phyloP scores from a whole-genome alignment of 2,797 vertebrate species.

The Sphenopsis melanotis region DNA sequence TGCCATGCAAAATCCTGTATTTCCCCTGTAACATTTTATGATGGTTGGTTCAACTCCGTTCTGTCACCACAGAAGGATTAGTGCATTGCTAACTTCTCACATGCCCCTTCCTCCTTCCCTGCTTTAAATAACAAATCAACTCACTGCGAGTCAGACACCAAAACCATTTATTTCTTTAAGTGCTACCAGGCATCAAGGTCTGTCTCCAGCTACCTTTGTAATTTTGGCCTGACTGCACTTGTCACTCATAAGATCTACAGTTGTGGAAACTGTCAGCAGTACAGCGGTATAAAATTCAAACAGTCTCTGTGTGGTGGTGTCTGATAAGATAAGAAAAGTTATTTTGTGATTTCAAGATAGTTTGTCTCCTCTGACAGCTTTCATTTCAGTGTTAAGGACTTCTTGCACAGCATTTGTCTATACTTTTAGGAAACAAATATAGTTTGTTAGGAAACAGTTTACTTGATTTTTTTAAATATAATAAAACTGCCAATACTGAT shows the following conservation, averaged over 20 bases:
- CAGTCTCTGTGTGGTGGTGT: slow-evolving; percentile 1
- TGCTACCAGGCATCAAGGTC: not conserved
- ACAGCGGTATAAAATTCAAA: not conserved
- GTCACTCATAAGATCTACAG: not conserved
- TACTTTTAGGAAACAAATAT: not conserved
- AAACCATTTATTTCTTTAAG: not conserved
- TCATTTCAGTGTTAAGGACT: not conserved
- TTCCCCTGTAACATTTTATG: not conserved
- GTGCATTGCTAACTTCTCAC: not conserved
- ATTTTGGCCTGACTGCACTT: not conserved
- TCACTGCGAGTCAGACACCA: not conserved
- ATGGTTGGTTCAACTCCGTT: not conserved
- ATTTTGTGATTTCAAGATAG: slow-evolving; percentile 35
- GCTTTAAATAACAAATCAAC: not conserved
- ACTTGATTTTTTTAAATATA: not conserved
- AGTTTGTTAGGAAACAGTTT: not conserved
- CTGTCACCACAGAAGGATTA: not conserved
- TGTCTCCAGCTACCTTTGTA: not conserved
- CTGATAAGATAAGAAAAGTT: slow-evolving; percentile 48
- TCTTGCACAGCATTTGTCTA: not conserved
- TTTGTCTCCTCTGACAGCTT: slow-evolving; percentile 19
- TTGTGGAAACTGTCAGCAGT: not conserved
- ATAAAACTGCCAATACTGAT: not conserved
- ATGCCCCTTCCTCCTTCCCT: not conserved
- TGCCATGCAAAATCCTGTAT: not conserved